Conservation (phyloP, 2,888 invertebrate species). For the Ditula angustiorana region DNA sequence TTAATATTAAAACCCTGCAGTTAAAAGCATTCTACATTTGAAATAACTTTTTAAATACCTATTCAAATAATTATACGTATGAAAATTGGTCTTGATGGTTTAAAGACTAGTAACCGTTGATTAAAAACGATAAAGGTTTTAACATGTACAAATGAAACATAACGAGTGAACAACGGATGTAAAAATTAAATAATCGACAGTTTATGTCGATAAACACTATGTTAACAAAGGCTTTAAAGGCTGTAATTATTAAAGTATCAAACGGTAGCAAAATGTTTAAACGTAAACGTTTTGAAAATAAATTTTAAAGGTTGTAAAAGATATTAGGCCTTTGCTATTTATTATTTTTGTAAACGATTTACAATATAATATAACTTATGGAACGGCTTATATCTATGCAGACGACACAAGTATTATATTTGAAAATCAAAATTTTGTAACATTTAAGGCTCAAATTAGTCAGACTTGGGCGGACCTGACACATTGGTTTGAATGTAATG, state of each 20-base stretch:
- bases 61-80: neutral
- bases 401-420: too few relatives aligned
- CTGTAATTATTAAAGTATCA: conserved; percentile 13
- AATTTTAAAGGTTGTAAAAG: too few relatives aligned
- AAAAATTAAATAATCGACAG: conserved; percentile 5
- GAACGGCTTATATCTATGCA: too few relatives aligned
- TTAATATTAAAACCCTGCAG: too few relatives aligned
- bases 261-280: neutral
- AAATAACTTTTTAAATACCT: neutral
- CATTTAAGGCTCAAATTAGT: too few relatives aligned
- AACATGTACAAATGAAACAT: conserved; percentile 10
- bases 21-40: neutral
- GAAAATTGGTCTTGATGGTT: neutral
- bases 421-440: too few relatives aligned
- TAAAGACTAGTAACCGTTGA: neutral
- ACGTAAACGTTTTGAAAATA: neutral
- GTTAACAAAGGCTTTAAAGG: conserved; percentile 1
- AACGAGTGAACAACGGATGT: conserved; percentile 4
- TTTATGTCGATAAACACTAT: conserved; percentile 9
- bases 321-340: too few relatives aligned
- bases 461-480: too few relatives aligned
- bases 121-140: conserved; percentile 5
- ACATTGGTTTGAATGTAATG: too few relatives aligned
- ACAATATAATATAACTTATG: too few relatives aligned
- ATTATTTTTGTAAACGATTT: too few relatives aligned